Evolutionary conservation across 2,113 vertebrate species (phyloP).

Genomic region (Melospiza georgiana): DNA sequence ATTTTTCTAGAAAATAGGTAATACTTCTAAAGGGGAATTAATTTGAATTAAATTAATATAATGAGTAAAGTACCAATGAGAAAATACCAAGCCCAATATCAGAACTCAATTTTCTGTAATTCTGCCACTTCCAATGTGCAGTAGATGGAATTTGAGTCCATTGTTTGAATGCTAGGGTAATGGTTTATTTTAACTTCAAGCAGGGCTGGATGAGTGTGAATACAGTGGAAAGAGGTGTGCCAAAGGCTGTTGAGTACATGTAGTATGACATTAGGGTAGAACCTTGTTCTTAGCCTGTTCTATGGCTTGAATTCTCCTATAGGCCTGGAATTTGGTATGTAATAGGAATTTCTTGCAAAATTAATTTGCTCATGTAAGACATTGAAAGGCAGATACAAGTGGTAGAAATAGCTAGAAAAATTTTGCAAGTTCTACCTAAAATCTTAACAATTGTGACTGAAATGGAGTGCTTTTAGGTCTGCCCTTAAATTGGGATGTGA

Average conservation of each 20-base stretch:
- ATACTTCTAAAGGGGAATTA: neutral
- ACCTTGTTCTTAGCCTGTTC: neutral
- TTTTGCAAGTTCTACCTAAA: neutral
- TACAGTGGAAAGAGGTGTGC: neutral
- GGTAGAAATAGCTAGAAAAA: neutral
- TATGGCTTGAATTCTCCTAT: neutral
- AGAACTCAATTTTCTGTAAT: neutral
- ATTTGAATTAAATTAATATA: neutral
- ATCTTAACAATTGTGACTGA: neutral
- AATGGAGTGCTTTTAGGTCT: neutral
- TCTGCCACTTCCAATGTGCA: neutral
- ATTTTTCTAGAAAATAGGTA: neutral
- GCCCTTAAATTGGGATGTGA: neutral
- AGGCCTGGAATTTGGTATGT: neutral
- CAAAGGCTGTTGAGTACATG: neutral
- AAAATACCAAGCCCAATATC: neutral
- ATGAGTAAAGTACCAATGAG: neutral
- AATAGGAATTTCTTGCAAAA: neutral
- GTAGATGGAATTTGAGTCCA: neutral
- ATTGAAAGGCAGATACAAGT: neutral
- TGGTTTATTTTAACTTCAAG: neutral
- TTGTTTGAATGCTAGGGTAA: neutral
- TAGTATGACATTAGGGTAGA: neutral
- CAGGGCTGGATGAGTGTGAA: neutral
- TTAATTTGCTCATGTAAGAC: neutral